Conservation (phyloP, 2,797 vertebrate species). For the Nannoperca australis region DNA sequence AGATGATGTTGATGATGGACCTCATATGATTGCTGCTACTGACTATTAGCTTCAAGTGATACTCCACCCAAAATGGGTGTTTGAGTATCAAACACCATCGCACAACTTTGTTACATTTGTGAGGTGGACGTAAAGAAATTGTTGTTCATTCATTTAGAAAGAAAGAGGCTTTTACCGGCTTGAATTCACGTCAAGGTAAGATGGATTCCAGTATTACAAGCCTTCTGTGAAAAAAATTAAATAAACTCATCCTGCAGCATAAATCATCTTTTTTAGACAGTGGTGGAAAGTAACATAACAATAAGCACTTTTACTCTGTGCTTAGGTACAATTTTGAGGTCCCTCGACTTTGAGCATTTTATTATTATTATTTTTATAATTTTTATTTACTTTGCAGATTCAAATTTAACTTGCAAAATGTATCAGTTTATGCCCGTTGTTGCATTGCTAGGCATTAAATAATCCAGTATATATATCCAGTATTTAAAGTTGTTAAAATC, state of each 20-base stretch:
- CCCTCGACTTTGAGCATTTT: neutral
- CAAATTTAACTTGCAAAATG: neutral
- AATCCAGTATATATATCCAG: neutral
- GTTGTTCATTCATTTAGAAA: neutral
- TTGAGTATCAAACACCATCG: neutral
- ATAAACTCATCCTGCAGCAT: neutral
- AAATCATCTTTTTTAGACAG: neutral
- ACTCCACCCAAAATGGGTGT: neutral
- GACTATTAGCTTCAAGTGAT: neutral
- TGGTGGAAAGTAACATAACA: neutral
- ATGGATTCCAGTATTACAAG: neutral
- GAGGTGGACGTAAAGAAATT: neutral
- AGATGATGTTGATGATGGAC: conserved; percentile 40
- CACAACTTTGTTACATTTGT: neutral
- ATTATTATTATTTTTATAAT: neutral
- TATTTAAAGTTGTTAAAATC: neutral
- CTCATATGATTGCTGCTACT: conserved; percentile 12
- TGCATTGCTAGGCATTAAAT: neutral
- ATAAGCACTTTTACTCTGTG: neutral
- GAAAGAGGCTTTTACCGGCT: neutral
- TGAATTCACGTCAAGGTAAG: neutral
- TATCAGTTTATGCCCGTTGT: neutral
- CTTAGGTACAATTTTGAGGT: neutral
- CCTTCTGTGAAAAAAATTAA: neutral
- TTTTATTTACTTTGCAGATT: neutral